A percentile compares a stretch with the other conserved stretches of the same genome.
phyloP scores from a whole-genome alignment of 2,888 invertebrate species.

The Lasioglossum leucozonium region DNA sequence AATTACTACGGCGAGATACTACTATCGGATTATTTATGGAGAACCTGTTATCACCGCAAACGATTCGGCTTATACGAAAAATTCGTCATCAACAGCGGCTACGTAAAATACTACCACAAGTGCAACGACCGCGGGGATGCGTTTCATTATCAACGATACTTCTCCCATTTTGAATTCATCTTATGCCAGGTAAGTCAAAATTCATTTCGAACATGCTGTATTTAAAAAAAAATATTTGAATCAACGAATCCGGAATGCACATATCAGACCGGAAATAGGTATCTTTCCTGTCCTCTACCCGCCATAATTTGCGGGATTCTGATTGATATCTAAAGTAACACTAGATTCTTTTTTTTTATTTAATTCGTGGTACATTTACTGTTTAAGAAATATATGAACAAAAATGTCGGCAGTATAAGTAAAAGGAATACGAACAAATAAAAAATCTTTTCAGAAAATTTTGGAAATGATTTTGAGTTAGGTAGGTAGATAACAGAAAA shows the following conservation, averaged over 20 bases:
- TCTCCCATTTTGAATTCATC: slow-evolving; percentile 44
- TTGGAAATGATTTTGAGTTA: not conserved
- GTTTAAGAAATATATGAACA: not conserved
- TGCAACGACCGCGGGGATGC: slow-evolving; percentile 36
- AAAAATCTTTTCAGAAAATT: not conserved
- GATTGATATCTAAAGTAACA: not conserved
- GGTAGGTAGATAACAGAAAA: not conserved
- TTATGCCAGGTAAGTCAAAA: slow-evolving; percentile 51
- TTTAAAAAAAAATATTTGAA: not conserved
- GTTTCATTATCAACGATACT: slow-evolving; percentile 46
- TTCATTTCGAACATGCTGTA: not conserved
- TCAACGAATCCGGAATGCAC: not conserved
- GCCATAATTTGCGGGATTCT: not conserved
- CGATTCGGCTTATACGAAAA: slow-evolving; percentile 57
- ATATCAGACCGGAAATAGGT: not conserved
- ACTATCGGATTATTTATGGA: slow-evolving; percentile 46
- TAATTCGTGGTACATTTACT: not conserved
- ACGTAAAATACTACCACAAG: slow-evolving; percentile 43
- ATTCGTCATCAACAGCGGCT: slow-evolving; percentile 46
- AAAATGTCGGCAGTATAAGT: not conserved
- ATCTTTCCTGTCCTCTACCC: not conserved
- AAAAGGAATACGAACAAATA: not conserved
- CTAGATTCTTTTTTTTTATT: not conserved
- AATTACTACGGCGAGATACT: slow-evolving; percentile 52
- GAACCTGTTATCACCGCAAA: slow-evolving; percentile 42